Base-by-base conservation (phyloP, 2,888 invertebrate genomes). In the Trypoxylon attenuatum region DNA sequence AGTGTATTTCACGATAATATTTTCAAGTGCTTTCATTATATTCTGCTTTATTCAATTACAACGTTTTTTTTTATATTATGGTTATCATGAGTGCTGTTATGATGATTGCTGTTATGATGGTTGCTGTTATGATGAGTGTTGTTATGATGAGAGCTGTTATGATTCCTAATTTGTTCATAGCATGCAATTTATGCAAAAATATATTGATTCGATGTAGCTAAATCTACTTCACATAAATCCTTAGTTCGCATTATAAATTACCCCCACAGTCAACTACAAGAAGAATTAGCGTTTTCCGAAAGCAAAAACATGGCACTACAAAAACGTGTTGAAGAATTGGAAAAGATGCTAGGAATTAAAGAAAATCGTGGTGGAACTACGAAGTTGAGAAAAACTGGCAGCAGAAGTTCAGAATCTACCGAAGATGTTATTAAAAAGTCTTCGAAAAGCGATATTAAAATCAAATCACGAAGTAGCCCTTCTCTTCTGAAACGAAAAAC, bases 241-340 rank as follows among this genome's bases (percentile, higher is more conserved):
- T n/a, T n/a, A n/a, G n/a, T n/a, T n/a, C n/a, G n/a, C 3, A 33
- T 33, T 33, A 33, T 10, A 13, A 33, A 3, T 10, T 1, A 13
- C 10, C 13, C 33, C 23, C 42, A 5, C 10, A 71, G 73, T 43
- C 4, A 65, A 21, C 38, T 59, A 1, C 33, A 62, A 38, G 51
- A 59, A n/a, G 19, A 46, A 4, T n/a, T 60, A 10, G 41, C 42
- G 22, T 3, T 49, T 41, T 52, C 21, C 3, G 41, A 68, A 49
- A 64, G 19, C 6, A 52, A 51, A 54, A 59, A 38, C 18, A 49
- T 55, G 33, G 33, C 50, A n/a, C 16, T 68, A 38, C 54, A 39
- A 39, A 15, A 45, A 8, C 50, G 46, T 18, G 15, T 74, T 38
- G 19, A 45, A 38, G 50, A 71, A 46, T 25, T 75, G n/a, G 65